Base-by-base conservation (phyloP, 2,113 vertebrate species). In the Platanista minor region DNA sequence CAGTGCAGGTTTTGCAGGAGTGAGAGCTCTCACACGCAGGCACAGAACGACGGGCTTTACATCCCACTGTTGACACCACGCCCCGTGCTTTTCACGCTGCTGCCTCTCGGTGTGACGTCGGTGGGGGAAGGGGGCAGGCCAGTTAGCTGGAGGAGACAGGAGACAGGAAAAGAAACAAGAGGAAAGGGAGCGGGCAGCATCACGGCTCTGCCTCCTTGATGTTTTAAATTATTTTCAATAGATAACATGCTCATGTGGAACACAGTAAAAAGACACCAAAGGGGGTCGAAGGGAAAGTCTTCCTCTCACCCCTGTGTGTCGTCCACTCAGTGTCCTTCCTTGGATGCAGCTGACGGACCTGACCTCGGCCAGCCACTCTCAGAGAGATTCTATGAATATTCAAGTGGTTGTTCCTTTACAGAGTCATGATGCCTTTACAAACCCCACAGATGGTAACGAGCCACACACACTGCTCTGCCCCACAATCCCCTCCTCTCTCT, bases 391-490 rank as follows among this genome's bases (percentile, higher is more conserved):
- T 13, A 0, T 31, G 82, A 75, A 49, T 67, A 54, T 67, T 85
- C 77, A 71, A 20, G 61, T 52, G 2, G 2, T 14, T 13, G 13
- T 33, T 95, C 23, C 39, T 67, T 15, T 61, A 14, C 54, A 4
- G 31, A 81, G 77, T 23, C 62, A 3, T 6, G 39, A 23, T 10
- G 61, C 49, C 10, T 1, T 46, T 49, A 20, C 46, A 33, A 59
- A 13, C 52, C 85, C 15, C 43, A 1, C 41, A 23, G 86, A 8
- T 6, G 8, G 17, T 36, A 29, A 8, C 0, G 2, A 25, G n/a
- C 3, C 8, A 0, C 64, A 3, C 11, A 4, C 25, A 20, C 2
- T 14, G 0, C 14, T 52, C 74, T 59, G 36, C 21, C 4, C 54
- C 1, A 11, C 8, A n/a, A 52, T 17, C 33, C 12, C 67, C 67